These are phyloP conservation scores for Hirtodrosophila trivittata DNA, from an alignment of 2,888 invertebrate genomes.

Conservation along the genomic window DNA sequence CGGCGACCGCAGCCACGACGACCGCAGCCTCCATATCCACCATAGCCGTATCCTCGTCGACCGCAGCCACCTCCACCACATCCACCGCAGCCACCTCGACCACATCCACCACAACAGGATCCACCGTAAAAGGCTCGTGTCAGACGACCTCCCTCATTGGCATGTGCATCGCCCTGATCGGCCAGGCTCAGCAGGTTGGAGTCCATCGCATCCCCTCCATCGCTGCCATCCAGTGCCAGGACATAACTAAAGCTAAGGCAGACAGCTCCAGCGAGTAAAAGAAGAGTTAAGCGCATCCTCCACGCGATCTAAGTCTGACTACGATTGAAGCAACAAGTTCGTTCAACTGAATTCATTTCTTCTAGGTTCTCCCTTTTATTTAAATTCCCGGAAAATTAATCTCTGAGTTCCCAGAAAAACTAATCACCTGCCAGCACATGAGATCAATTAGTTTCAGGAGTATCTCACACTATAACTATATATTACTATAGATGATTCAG, in stretches of 20 bases:
- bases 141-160: conserved; percentile 36
- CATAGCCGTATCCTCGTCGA: conserved; percentile 27
- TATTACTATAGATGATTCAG: too few species aligned
- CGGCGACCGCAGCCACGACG: conserved; percentile 19
- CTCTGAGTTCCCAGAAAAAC: conserved; percentile 10
- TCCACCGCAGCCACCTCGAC: conserved; percentile 35
- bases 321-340: conserved; percentile 1
- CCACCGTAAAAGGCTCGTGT: conserved; percentile 36
- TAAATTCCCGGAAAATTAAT: conserved; percentile 9
- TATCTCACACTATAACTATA: not conserved
- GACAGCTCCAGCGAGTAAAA: conserved; percentile 40
- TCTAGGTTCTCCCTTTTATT: conserved; percentile 47
- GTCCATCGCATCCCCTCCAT: not conserved
- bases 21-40: conserved; percentile 26
- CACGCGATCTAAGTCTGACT: not conserved
- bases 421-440: conserved; percentile 1
- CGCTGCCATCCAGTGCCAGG: conserved; percentile 17
- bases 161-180: conserved; percentile 40
- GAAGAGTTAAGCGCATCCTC: conserved; percentile 52
- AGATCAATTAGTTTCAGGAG: not conserved
- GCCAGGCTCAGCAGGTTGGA: conserved; percentile 26
- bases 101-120: conserved; percentile 29
- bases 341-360: conserved; percentile 41
- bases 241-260: conserved; percentile 41
- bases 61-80: conserved; percentile 23